A percentile compares a stretch with the other conserved stretches of the same genome.
phyloP scores from a whole-genome alignment of 2,797 vertebrate genomes.

The Scyliorhinus canicula region DNA sequence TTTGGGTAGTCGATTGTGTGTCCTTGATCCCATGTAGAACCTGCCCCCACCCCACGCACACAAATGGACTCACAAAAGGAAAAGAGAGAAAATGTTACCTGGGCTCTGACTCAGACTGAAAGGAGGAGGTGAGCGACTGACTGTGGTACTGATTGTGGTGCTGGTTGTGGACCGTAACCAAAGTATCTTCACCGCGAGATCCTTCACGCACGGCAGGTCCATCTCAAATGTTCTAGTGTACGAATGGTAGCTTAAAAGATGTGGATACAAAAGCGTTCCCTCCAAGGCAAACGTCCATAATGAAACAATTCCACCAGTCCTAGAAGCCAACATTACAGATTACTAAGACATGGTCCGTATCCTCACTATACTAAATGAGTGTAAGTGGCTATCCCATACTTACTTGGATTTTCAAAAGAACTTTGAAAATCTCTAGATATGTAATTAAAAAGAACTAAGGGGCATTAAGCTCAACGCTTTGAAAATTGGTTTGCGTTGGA shows the following conservation, averaged over 20 bases:
- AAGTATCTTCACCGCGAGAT: not conserved
- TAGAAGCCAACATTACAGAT: slow-evolving; percentile 32
- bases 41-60: not conserved
- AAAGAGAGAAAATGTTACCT: slow-evolving; percentile 27
- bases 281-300: slow-evolving; percentile 17
- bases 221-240: not conserved
- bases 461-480: not conserved
- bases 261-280: not conserved
- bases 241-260: slow-evolving; percentile 29
- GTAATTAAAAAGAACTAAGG: not conserved
- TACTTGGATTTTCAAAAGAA: not conserved
- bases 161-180: not conserved
- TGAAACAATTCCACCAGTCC: not conserved
- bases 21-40: not conserved
- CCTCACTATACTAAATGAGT: not conserved
- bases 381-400: not conserved
- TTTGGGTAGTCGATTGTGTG: not conserved
- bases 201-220: slow-evolving; percentile 30
- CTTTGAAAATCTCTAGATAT: not conserved
- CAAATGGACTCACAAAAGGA: not conserved
- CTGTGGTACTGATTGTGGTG: slow-evolving; percentile 20
- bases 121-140: slow-evolving; percentile 20
- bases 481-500: not conserved
- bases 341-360: not conserved
- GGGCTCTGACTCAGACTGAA: slow-evolving; percentile 30